Percentiles rank a stretch among this genome's conserved stretches.
Conservation (phyloP, 2,888 invertebrate genomes). For the Marasmarcha lunaedactyla region DNA sequence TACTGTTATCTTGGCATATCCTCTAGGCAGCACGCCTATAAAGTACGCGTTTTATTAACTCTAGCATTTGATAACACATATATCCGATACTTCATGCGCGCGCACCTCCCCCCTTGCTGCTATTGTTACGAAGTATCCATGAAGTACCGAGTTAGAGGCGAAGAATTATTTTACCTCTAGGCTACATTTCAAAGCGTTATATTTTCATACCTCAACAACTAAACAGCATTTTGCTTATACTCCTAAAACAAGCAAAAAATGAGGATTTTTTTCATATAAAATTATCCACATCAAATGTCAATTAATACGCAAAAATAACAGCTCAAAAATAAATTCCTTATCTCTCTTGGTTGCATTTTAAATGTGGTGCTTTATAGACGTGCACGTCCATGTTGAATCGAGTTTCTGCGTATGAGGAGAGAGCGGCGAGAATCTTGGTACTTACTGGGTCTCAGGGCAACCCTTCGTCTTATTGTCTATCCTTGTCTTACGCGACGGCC, state of each 20-base stretch:
- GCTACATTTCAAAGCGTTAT: slow-evolving; percentile 32
- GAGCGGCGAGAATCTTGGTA: slow-evolving; percentile 37
- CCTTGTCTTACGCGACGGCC: slow-evolving; percentile 68
- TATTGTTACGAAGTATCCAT: slow-evolving; percentile 67
- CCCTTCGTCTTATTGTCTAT: slow-evolving; percentile 72
- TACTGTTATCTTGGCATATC: slow-evolving; percentile 73
- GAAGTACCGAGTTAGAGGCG: slow-evolving; percentile 45
- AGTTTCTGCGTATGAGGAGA: slow-evolving; percentile 29
- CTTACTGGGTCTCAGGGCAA: slow-evolving; percentile 66
- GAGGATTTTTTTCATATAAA: slow-evolving; percentile 42
- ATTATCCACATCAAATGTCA: slow-evolving; percentile 8
- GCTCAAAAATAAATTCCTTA: slow-evolving; percentile 59
- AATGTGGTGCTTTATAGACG: slow-evolving; percentile 63
- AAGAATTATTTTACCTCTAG: slow-evolving; percentile 59
- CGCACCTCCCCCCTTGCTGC: slow-evolving; percentile 61
- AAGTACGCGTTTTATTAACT: slow-evolving; percentile 47
- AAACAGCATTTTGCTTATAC: slow-evolving; percentile 20
- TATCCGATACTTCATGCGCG: slow-evolving; percentile 51
- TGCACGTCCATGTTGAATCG: slow-evolving; percentile 49
- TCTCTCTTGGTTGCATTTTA: slow-evolving; percentile 66
- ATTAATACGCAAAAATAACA: slow-evolving; percentile 17
- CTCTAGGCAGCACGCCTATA: slow-evolving; percentile 62
- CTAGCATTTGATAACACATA: slow-evolving; percentile 22
- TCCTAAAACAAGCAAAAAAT: slow-evolving; percentile 35
- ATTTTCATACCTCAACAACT: slow-evolving; percentile 18